These are phyloP conservation scores for Aethes cnicana DNA, from an alignment of 2,888 invertebrate genomes.

Conservation along the genomic window DNA sequence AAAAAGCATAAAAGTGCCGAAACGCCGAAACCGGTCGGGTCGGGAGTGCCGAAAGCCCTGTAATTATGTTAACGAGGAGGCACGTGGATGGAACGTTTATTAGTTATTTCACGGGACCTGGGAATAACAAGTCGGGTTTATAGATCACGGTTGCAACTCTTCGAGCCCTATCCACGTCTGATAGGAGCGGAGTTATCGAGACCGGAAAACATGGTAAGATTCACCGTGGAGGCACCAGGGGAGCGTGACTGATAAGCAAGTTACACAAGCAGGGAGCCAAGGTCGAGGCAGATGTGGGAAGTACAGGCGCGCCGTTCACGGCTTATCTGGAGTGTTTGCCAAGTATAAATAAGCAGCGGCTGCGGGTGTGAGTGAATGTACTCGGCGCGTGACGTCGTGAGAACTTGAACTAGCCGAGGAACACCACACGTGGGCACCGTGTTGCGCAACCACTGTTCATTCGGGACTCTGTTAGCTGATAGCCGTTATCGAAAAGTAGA, in stretches of 20 bases:
- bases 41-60: constrained; percentile 59
- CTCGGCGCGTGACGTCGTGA: constrained; percentile 64
- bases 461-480: constrained; percentile 20
- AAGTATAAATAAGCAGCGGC: constrained; percentile 68
- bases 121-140: constrained; percentile 37
- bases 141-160: constrained; percentile 42
- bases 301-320: constrained; percentile 72
- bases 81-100: constrained; percentile 53
- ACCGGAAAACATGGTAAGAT: constrained; percentile 74
- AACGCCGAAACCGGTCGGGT: constrained; percentile 63
- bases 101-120: constrained; percentile 32
- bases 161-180: constrained; percentile 43
- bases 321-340: constrained; percentile 76
- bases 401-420: constrained; percentile 61
- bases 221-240: constrained; percentile 62
- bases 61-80: constrained; percentile 72
- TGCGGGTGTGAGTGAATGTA: constrained; percentile 74
- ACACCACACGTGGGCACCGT: constrained; percentile 59
- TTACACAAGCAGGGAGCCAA: constrained; percentile 74
- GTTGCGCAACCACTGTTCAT: constrained; percentile 51
- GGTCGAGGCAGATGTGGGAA: constrained; percentile 80
- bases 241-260: constrained; percentile 75
- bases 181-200: constrained; percentile 62
- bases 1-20: constrained; percentile 54
- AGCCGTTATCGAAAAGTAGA: constrained; percentile 17